These are phyloP conservation scores for Colius striatus DNA, from an alignment of 2,113 vertebrate species.

Conservation along the genomic window DNA sequence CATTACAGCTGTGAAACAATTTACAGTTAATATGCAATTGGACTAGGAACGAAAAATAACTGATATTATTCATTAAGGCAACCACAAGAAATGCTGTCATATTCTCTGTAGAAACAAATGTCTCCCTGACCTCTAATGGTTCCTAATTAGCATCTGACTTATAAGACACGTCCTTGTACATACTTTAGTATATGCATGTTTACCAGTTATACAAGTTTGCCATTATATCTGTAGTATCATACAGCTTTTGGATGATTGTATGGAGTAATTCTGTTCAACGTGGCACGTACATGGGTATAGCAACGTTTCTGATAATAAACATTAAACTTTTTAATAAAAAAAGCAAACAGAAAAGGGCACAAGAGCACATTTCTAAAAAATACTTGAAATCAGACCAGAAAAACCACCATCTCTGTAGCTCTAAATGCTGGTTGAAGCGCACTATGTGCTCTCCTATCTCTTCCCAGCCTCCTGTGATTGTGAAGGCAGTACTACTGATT, in stretches of 20 bases:
- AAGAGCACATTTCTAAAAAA: neutral
- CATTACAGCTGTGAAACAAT: neutral
- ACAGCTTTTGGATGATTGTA: neutral
- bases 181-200: neutral
- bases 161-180: neutral
- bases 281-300: neutral
- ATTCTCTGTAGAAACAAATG: neutral
- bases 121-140: neutral
- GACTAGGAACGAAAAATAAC: neutral
- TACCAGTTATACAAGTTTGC: neutral
- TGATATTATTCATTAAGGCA: constrained; percentile 17
- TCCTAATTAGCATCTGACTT: neutral
- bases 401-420: neutral
- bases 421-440: neutral
- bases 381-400: constrained; percentile 29
- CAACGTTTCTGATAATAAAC: neutral
- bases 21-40: neutral
- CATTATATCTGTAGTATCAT: neutral
- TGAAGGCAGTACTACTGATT: neutral
- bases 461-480: neutral
- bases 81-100: neutral
- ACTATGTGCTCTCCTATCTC: neutral
- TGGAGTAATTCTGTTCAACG: neutral
- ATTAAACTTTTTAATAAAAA: constrained; percentile 14
- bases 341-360: neutral